Conservation (phyloP, 2,113 vertebrate species). For the Rhinopomastus cyanomelas region DNA sequence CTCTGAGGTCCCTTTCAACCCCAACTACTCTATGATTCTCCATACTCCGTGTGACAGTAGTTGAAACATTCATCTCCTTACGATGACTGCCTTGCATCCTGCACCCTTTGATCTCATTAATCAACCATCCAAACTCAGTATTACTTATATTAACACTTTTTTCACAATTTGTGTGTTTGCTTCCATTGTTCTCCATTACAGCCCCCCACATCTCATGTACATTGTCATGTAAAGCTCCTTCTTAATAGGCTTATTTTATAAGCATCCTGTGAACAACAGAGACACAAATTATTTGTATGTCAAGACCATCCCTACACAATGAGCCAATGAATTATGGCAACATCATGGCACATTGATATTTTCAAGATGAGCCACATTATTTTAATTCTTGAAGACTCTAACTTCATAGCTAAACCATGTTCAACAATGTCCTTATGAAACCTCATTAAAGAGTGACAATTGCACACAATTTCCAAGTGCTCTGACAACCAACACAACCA, state of each 20-base stretch:
- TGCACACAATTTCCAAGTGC: background rate
- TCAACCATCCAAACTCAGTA: background rate
- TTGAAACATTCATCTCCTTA: background rate
- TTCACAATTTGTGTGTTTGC: background rate
- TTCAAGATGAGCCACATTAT: background rate
- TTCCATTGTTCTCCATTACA: background rate
- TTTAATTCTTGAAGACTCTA: background rate
- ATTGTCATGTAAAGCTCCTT: background rate
- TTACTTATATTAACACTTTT: background rate
- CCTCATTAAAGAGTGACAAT: background rate
- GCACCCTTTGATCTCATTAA: background rate
- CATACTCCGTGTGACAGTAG: background rate
- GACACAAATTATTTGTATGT: background rate
- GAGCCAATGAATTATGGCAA: background rate
- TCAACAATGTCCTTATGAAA: background rate
- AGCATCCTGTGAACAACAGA: background rate
- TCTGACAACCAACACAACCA: background rate
- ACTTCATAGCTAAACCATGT: background rate
- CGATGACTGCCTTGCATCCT: background rate
- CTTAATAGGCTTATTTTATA: background rate
- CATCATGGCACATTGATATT: background rate
- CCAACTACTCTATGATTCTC: too few species aligned
- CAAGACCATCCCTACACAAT: background rate
- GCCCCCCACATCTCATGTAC: background rate
- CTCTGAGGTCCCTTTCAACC: too few species aligned